Conservation (phyloP, 2,888 invertebrate genomes). For the Pomacea canaliculata region DNA sequence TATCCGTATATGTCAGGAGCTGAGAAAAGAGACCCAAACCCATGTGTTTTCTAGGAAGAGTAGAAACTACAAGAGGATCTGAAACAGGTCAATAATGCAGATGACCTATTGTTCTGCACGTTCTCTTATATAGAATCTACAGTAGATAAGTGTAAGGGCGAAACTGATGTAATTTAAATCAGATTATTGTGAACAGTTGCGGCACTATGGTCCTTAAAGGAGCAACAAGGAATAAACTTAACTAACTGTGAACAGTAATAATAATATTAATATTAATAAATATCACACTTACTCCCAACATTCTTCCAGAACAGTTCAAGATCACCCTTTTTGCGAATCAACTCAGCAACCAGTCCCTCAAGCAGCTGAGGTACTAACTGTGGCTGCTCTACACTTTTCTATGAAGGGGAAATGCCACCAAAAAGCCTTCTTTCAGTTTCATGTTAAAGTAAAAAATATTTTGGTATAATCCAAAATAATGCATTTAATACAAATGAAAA, state of each 20-base stretch:
- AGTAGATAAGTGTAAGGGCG: too few relatives aligned
- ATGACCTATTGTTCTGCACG: too few relatives aligned
- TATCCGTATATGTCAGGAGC: constrained; percentile 1
- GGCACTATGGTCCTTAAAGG: too few relatives aligned
- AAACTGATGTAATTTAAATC: too few relatives aligned
- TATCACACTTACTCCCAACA: constrained; percentile 19
- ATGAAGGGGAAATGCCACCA: not conserved
- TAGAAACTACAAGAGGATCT: constrained; percentile 17
- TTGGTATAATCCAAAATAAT: too few relatives aligned
- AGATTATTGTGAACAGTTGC: not conserved
- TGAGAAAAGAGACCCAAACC: constrained; percentile 12
- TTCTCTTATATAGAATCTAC: too few relatives aligned
- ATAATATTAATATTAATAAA: not conserved
- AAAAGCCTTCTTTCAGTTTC: too few relatives aligned
- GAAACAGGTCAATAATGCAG: not conserved
- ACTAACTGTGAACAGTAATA: not conserved
- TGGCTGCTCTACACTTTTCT: constrained; percentile 15
- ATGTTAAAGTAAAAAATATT: too few relatives aligned
- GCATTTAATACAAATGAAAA: too few relatives aligned
- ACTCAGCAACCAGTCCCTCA: constrained; percentile 3
- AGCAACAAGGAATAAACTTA: too few relatives aligned
- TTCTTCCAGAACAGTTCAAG: constrained; percentile 12
- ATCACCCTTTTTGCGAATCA: constrained; percentile 3
- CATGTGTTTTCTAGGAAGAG: constrained; percentile 14
- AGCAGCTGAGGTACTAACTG: constrained; percentile 6